Evolutionary conservation across 2,888 invertebrate species (phyloP), one percentile per base, ranked within the genome.

Genomic region (Noctua janthe): DNA sequence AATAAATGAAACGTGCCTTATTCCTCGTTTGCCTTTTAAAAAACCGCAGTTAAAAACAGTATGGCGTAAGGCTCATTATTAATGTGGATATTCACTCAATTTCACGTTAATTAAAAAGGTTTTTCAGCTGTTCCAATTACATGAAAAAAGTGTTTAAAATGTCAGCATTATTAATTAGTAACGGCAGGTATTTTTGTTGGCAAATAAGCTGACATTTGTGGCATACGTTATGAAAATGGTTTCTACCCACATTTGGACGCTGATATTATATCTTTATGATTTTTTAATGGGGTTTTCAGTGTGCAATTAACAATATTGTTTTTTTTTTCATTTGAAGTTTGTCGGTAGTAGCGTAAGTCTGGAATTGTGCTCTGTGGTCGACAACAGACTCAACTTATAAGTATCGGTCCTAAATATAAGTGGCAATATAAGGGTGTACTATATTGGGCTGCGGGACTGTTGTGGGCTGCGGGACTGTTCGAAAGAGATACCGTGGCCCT

Each of bases 81-180:
- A 59, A 81, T 74, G 69, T 29, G n/a, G 20, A n/a, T 15, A 64
- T 56, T 75, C 69, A 75, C 54, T 81, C 39, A 76, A 76, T 70
- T 81, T 71, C 29, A 56, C 70, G 49, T 71, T 76, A 76, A 81
- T 76, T 81, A 71, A 64, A 39, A 29, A 54, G 62, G 29, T 23
- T 71, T 81, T 74, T 29, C 54, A 76, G 47, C 17, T 70, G 47
- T 62, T 64, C 75, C 75, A 81, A 70, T 74, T 69, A 69, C 35
- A 54, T 15, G 20, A 23, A n/a, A 54, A 23, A n/a, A 23, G 7
- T 17, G 39, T 70, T 70, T 4, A 15, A 47, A 69, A 23, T 76
- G 3, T 51, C 56, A 67, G 66, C 11, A 39, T 69, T 54, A 69
- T 70, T 23, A 39, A 62, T 81, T 74, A 62, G 15, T 81, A 23